Conservation (phyloP, 2,888 invertebrate genomes). For the Pterostichus madidus region DNA sequence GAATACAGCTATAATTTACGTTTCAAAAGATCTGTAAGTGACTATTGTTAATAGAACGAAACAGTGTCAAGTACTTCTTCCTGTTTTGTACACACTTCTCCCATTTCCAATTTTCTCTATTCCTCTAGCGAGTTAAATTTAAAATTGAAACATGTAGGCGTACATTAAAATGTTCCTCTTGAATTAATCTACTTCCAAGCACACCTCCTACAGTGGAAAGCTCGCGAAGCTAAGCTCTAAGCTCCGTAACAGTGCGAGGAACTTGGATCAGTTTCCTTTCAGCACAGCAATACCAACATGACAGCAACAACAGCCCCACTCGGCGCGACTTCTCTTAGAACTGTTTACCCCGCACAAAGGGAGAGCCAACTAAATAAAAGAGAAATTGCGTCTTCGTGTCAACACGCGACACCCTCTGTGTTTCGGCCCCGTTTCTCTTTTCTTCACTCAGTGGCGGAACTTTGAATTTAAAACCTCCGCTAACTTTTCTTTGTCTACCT, state of each 20-base stretch:
- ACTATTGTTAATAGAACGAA: slow-evolving; percentile 1
- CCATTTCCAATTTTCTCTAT: background rate
- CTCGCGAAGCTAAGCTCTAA: background rate
- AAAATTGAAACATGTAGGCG: slow-evolving; percentile 42
- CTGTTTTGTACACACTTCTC: background rate
- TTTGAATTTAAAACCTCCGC: background rate
- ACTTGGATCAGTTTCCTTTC: slow-evolving; percentile 48
- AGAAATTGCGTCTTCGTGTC: slow-evolving; percentile 61
- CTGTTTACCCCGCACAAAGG: slow-evolving; percentile 48
- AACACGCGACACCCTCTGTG: slow-evolving; percentile 37
- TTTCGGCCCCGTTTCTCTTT: slow-evolving; percentile 10
- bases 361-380: slow-evolving; percentile 55
- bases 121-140: background rate
- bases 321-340: background rate
- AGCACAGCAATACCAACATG: slow-evolving; percentile 13
- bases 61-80: slow-evolving; percentile 7
- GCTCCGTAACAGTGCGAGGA: background rate
- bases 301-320: slow-evolving; percentile 28
- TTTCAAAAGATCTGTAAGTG: background rate
- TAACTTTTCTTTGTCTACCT: slow-evolving; percentile 13
- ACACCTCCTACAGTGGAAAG: slow-evolving; percentile 7
- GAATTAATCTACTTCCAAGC: slow-evolving; percentile 21
- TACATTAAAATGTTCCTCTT: slow-evolving; percentile 46
- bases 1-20: too few relatives aligned
- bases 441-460: slow-evolving; percentile 2